These are phyloP conservation scores for Tachysurus vachellii DNA, from an alignment of 2,113 vertebrate genomes.

Conservation along the genomic window DNA sequence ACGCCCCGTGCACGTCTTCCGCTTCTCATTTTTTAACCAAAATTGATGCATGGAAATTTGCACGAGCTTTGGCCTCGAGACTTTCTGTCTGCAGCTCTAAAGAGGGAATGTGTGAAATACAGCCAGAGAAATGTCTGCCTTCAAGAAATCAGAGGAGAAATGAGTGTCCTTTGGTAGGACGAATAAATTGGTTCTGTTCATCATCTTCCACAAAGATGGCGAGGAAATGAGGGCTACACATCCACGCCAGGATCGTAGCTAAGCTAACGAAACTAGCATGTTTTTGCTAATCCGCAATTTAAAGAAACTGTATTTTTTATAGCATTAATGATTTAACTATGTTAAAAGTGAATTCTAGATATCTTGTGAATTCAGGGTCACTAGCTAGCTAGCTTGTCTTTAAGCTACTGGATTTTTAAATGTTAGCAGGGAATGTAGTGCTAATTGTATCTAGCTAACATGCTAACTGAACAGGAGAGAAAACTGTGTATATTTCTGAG, in stretches of 20 bases:
- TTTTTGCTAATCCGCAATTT: neutral
- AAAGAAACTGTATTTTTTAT: neutral
- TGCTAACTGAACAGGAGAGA: neutral
- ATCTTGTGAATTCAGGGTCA: neutral
- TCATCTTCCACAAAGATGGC: neutral
- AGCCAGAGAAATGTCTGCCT: conserved; percentile 17
- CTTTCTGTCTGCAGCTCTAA: neutral
- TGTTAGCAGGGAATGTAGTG: neutral
- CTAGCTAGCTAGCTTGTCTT: neutral
- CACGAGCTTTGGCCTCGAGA: conserved; percentile 31
- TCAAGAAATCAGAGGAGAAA: neutral
- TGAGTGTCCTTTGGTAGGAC: neutral
- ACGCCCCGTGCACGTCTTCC: conserved; percentile 28
- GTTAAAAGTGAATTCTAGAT: neutral
- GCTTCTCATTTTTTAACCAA: conserved; percentile 23
- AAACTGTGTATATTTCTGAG: neutral
- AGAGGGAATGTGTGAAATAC: conserved; percentile 29
- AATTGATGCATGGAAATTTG: conserved; percentile 41
- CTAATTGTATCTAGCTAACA: neutral
- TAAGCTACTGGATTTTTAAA: neutral
- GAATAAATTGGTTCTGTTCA: conserved; percentile 2
- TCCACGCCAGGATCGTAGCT: neutral
- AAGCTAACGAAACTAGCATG: neutral
- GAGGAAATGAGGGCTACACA: neutral
- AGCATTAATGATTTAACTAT: neutral